These are phyloP conservation scores for Hipposideros armiger DNA, from an alignment of 2,113 vertebrate species.

Conservation along the genomic window DNA sequence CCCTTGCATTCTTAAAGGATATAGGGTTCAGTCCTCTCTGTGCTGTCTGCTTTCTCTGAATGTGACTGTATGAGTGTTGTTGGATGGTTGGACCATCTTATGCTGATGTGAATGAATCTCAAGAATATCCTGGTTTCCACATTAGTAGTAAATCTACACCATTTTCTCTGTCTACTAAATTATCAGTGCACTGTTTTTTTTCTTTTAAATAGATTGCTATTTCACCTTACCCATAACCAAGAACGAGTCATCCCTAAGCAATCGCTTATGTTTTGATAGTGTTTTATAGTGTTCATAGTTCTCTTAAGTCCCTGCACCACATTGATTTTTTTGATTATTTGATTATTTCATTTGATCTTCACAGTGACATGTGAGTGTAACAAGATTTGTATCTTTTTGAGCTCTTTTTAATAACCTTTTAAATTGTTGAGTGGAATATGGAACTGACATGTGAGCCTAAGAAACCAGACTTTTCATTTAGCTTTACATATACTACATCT, in stretches of 20 bases:
- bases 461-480: slow-evolving; percentile 58
- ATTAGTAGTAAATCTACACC: slow-evolving; percentile 27
- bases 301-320: background rate
- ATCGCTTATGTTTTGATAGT: background rate
- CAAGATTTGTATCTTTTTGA: background rate
- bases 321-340: background rate
- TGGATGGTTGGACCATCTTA: background rate
- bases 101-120: background rate
- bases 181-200: background rate
- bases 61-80: background rate
- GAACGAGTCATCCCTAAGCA: background rate
- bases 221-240: background rate
- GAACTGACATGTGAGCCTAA: background rate
- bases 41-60: background rate
- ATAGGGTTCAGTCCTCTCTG: background rate
- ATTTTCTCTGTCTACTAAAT: slow-evolving; percentile 19
- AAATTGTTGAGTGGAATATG: background rate
- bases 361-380: background rate
- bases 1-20: background rate
- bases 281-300: background rate
- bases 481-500: slow-evolving; percentile 78
- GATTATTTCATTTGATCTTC: background rate
- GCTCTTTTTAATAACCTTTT: background rate
- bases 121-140: slow-evolving; percentile 2
- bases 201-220: background rate